A percentile compares a stretch with the other conserved stretches of the same genome.
Conservation (phyloP, 2,888 invertebrate genomes). For the Drosophila flavopinicola region DNA sequence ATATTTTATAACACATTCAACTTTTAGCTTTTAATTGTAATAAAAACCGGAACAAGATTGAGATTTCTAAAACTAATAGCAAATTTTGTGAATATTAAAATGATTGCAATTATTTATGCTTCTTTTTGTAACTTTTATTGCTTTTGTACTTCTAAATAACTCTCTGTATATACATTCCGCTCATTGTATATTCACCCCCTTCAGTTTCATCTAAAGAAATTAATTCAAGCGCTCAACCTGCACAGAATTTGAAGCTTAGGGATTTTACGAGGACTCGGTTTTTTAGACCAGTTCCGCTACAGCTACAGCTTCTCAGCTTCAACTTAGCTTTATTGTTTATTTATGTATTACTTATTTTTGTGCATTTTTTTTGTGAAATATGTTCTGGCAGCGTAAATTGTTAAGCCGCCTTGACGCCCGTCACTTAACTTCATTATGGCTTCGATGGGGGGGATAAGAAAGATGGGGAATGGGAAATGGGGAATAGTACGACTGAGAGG, state of each 20-base stretch:
- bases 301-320: slow-evolving; percentile 5
- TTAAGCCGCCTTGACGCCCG: slow-evolving; percentile 69
- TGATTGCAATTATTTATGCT: too few species aligned
- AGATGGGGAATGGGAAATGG: background rate
- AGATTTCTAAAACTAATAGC: too few species aligned
- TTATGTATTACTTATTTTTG: slow-evolving; percentile 45
- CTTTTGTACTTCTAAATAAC: too few species aligned
- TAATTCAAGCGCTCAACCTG: slow-evolving; percentile 17
- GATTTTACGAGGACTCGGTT: slow-evolving; percentile 19
- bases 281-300: background rate
- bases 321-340: slow-evolving; percentile 69
- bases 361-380: slow-evolving; percentile 26
- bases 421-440: slow-evolving; percentile 77
- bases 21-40: too few species aligned
- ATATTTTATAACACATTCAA: too few species aligned
- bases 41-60: too few species aligned
- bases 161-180: too few species aligned
- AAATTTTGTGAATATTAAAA: too few species aligned
- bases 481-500: slow-evolving; percentile 8
- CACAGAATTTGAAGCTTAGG: slow-evolving; percentile 12
- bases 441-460: slow-evolving; percentile 37
- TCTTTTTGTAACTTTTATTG: too few species aligned
- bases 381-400: slow-evolving; percentile 56
- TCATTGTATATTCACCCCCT: slow-evolving; percentile 9
- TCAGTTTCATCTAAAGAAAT: slow-evolving; percentile 10